Percentiles rank a stretch among this genome's conserved stretches.
Evolutionary conservation across 2,113 vertebrate species (phyloP).

Genomic region (Poicephalus gulielmi): DNA sequence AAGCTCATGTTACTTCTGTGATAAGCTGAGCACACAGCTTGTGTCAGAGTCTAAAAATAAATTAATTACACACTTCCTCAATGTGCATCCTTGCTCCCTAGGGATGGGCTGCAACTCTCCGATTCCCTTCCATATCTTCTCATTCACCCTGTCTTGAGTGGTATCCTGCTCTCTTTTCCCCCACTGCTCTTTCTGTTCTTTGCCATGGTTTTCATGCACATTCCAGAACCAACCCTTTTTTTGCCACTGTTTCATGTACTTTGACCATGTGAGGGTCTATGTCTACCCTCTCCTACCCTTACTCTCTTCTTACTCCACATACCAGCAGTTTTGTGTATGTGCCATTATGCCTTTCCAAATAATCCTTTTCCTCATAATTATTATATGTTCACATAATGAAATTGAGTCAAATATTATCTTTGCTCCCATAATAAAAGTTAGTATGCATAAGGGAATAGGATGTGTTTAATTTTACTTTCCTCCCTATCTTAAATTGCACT

Average conservation of each 20-base stretch:
- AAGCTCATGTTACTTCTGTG: not conserved
- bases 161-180: not conserved
- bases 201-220: not conserved
- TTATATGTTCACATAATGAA: not conserved
- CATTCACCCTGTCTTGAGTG: not conserved
- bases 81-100: not conserved
- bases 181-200: not conserved
- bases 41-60: not conserved
- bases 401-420: not conserved
- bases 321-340: not conserved
- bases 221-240: not conserved
- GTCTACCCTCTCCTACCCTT: not conserved
- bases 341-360: not conserved
- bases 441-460: not conserved
- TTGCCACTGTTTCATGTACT: not conserved
- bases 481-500: not conserved
- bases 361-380: not conserved
- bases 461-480: not conserved
- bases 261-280: not conserved
- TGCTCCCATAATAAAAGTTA: not conserved
- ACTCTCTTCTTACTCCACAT: not conserved
- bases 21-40: not conserved
- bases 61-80: not conserved
- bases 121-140: not conserved
- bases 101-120: not conserved